Percentiles rank a stretch among this genome's conserved stretches.
These are phyloP conservation scores for Vespertilio murinus DNA, from an alignment of 2,797 vertebrate species.

Conservation along the genomic window DNA sequence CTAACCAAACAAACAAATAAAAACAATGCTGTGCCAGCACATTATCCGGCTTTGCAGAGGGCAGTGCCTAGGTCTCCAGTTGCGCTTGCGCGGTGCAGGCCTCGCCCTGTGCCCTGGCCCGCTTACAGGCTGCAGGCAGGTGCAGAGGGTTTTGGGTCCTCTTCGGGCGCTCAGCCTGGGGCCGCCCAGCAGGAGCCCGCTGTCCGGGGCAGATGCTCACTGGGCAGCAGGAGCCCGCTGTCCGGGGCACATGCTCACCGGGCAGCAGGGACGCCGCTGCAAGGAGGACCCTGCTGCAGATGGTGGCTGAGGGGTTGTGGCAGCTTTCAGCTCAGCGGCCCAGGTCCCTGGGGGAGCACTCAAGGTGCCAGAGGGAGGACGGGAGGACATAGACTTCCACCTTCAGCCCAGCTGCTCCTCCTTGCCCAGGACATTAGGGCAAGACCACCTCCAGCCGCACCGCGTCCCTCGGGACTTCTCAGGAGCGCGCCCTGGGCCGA, in stretches of 20 bases:
- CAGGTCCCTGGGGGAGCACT: conserved; percentile 93
- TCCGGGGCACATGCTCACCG: conserved; percentile 86
- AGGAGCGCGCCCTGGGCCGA: conserved; percentile 90
- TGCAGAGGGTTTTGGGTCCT: background rate
- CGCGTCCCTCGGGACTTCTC: conserved; percentile 93
- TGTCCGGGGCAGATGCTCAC: conserved; percentile 85
- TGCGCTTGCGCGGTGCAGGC: conserved; percentile 50
- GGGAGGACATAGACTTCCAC: conserved; percentile 93
- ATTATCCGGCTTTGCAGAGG: background rate
- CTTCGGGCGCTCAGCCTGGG: background rate
- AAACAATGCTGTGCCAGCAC: background rate
- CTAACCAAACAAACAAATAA: background rate
- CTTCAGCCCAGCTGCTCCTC: conserved; percentile 93
- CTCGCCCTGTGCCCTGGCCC: background rate
- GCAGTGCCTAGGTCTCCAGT: accelerated
- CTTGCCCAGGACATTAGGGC: conserved; percentile 91
- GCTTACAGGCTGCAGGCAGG: background rate
- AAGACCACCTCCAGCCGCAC: conserved; percentile 94
- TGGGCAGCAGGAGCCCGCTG: conserved; percentile 78
- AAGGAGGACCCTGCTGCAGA: conserved; percentile 92
- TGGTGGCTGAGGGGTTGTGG: conserved; percentile 89
- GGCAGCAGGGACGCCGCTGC: conserved; percentile 84
- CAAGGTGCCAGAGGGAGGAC: conserved; percentile 91
- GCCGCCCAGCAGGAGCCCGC: background rate
- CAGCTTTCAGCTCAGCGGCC: conserved; percentile 90